Base-by-base conservation (phyloP, 1,140 invertebrate species). In the Euura lappo region DNA sequence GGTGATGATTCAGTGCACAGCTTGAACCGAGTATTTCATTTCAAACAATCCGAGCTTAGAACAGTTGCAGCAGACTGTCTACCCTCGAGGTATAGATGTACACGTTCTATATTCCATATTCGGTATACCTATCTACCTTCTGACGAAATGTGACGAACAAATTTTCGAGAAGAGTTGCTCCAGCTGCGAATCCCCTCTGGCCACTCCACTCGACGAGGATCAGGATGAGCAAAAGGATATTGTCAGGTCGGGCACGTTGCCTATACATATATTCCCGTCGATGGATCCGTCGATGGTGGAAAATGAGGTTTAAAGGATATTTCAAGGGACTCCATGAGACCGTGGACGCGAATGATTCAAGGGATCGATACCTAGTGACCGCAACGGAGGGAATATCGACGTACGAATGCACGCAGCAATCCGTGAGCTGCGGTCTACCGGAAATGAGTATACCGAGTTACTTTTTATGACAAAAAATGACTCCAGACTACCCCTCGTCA, bases 191-290 rank as follows among this genome's bases (percentile, higher is more conserved):
- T n/a, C 51, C 13, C 51, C 13, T 60, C 51, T 11, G 51, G 28
- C 28, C 28, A 28, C 28, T 28, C 28, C 1, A 28, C 28, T 28
- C 28, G 51, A 60, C 51, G 47, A 51, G 47, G 47, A 51, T n/a
- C 7, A 51, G 47, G 47, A 51, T n/a, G 51, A 60, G 51, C 3
- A n/a, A 8, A n/a, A 60, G 51, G 51, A 60, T 60, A 60, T 60
- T 60, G 51, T 60, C 51, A 60, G 51, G 51, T 60, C 51, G 5
- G 51, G 51, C 51, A 60, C 51, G 51, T 60, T 60, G 51, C 51
- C 47, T 51, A 7, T 51, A 7, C 11, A n/a, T 60, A 60, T 60
- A 60, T 60, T 11, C 6, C 51, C 51, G 13, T 28, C 28, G 28
- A 28, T 28, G 1, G 28, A 28, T 28, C 28, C 28, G 28, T 28